Evolutionary conservation across 2,888 invertebrate species (phyloP).

Genomic region (Drosophila mayaguana): DNA sequence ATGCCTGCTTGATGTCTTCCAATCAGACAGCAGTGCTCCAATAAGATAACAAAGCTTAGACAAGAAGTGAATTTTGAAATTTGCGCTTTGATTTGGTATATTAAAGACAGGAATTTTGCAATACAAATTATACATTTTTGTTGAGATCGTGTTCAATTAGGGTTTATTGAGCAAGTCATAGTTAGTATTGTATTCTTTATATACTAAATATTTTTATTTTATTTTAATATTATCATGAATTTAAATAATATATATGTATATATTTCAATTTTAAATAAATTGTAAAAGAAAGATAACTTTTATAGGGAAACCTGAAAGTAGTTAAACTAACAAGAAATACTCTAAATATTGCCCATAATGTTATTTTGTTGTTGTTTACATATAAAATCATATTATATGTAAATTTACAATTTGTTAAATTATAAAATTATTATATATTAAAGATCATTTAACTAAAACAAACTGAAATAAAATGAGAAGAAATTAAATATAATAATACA

Average conservation of each 20-base stretch:
- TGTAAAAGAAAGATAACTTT: background rate
- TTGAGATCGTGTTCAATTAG: background rate
- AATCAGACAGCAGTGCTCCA: conserved; percentile 27
- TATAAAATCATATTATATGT: no score
- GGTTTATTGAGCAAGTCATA: background rate
- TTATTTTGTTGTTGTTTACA: no score
- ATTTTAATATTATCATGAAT: no score
- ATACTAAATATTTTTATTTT: no score
- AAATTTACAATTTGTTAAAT: no score
- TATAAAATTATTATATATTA: no score
- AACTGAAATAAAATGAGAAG: no score
- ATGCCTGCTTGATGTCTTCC: conserved; percentile 12
- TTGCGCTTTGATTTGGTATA: conserved; percentile 2
- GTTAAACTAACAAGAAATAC: background rate
- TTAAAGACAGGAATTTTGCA: background rate
- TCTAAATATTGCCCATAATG: no score
- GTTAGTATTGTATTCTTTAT: background rate
- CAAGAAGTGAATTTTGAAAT: background rate
- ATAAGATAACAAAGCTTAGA: background rate
- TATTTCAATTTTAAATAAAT: no score
- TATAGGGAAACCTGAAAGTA: background rate
- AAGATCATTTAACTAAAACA: no score
- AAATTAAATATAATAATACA: no score
- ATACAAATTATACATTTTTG: background rate
- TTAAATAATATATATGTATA: no score